A percentile compares a stretch with the other conserved stretches of the same genome.
Conservation (phyloP, 1,140 invertebrate genomes). For the Parasteatoda tepidariorum region DNA sequence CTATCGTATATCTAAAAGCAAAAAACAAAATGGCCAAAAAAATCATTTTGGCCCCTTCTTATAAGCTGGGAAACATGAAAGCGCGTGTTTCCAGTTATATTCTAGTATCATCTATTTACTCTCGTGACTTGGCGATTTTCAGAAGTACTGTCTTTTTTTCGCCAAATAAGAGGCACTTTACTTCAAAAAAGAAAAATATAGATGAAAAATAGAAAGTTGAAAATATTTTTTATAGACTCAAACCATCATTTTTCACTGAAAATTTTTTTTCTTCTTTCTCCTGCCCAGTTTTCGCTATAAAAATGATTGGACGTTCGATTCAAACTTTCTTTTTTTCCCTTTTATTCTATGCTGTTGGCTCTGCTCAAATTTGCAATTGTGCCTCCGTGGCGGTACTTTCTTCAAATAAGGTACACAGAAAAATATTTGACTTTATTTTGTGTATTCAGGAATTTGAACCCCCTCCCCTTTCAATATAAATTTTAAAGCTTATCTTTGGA, state of each 20-base stretch:
- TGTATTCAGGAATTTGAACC: not conserved
- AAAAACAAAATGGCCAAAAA: conserved; percentile 16
- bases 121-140: conserved; percentile 50
- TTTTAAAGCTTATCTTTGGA: not conserved
- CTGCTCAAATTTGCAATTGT: conserved; percentile 29
- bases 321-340: not conserved
- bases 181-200: conserved; percentile 42
- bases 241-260: conserved; percentile 52
- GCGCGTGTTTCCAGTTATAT: conserved; percentile 35
- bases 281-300: conserved; percentile 36
- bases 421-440: not conserved
- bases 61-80: conserved; percentile 1
- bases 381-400: not conserved
- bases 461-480: not conserved
- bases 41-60: not conserved
- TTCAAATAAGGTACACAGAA: not conserved
- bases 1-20: conserved; percentile 17
- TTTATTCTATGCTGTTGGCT: conserved; percentile 5
- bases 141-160: conserved; percentile 38
- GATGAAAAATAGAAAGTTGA: conserved; percentile 59
- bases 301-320: conserved; percentile 49
- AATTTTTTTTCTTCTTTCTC: conserved; percentile 16
- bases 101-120: conserved; percentile 31
- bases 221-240: conserved; percentile 58
- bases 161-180: conserved; percentile 32